Evolutionary conservation across 2,888 invertebrate genomes (phyloP), one percentile per base, ranked within the genome.

Genomic region (Campoletis raptor): DNA sequence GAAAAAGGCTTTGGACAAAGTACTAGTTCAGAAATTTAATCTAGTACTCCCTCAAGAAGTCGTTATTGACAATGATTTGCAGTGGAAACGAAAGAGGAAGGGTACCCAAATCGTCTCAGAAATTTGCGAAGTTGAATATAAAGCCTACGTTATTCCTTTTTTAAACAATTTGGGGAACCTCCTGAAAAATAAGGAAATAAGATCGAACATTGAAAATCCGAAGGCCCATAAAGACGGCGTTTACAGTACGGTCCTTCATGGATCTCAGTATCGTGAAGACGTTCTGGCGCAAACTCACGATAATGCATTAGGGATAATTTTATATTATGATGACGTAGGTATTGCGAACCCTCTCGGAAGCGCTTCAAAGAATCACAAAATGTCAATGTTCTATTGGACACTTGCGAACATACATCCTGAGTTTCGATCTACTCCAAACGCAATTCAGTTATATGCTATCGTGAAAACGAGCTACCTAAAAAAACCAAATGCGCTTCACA

Each of bases 381-480:
- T 90, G 37, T 78, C 86, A 10, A 88, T 88, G 82, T 88, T 90
- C 61, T 90, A 90, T 81, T 89, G 89, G 87, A 85, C 83, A 10
- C 21, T 90, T 2, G 89, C 80, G 24, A 90, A 90, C 82, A 84
- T 89, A 37, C 57, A 86, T 70, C 87, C 88, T 12, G 69, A 86
- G n/a, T 70, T 89, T 15, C 78, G 88, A 67, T 90, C 88, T 24
- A 70, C 85, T 40, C 52, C 57, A 37, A 81, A 86, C 67, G 42
- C 77, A 18, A 76, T 88, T 45, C 85, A 90, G 45, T 86, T 90
- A 66, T 83, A 80, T 24, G 86, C 81, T 10, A 85, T 82, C 36
- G 85, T 88, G 4, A 89, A 89, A 81, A 64, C 83, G 9, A 30
- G 18, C 10, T 54, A 57, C 40, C 61, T 89, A 12, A 89, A 90